A percentile compares a stretch with the other conserved stretches of the same genome.
phyloP scores from a whole-genome alignment of 2,888 invertebrate genomes.

The Cryptus armator region DNA sequence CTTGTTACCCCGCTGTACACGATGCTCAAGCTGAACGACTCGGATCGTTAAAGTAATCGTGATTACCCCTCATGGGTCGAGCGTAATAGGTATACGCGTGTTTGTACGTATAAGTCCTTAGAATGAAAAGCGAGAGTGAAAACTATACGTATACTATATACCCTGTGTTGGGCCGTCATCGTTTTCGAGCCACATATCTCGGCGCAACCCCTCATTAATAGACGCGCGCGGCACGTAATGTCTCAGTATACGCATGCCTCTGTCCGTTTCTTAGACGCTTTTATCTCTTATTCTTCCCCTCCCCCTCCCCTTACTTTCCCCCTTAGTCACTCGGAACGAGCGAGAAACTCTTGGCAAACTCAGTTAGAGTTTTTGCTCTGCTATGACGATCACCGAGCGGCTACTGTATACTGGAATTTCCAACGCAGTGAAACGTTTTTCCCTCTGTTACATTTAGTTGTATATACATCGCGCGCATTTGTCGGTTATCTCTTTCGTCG shows the following conservation, averaged over 20 bases:
- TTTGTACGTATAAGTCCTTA: conserved; percentile 8
- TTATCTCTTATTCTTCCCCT: conserved; percentile 52
- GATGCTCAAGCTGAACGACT: conserved; percentile 43
- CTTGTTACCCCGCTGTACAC: conserved; percentile 42
- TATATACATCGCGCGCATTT: conserved; percentile 7
- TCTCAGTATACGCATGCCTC: conserved; percentile 45
- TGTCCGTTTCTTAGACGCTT: conserved; percentile 27
- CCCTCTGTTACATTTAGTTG: conserved; percentile 11
- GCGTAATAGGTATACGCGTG: conserved; percentile 48
- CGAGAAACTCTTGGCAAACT: conserved; percentile 51
- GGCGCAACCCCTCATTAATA: conserved; percentile 61
- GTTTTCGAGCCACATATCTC: conserved; percentile 60
- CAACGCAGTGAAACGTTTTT: neutral
- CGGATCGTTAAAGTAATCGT: conserved; percentile 63
- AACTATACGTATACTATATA: neutral
- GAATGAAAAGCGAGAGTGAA: conserved; percentile 53
- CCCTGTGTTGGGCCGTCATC: conserved; percentile 28
- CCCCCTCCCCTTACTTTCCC: neutral
- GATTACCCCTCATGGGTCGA: conserved; percentile 31
- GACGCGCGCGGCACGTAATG: conserved; percentile 49
- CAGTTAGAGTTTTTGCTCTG: conserved; percentile 26
- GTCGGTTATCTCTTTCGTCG: conserved; percentile 17
- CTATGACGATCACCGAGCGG: conserved; percentile 4
- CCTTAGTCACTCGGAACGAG: conserved; percentile 43
- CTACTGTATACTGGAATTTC: conserved; percentile 20